Conservation (phyloP, 2,113 vertebrate genomes). For the Sciurus niger region DNA sequence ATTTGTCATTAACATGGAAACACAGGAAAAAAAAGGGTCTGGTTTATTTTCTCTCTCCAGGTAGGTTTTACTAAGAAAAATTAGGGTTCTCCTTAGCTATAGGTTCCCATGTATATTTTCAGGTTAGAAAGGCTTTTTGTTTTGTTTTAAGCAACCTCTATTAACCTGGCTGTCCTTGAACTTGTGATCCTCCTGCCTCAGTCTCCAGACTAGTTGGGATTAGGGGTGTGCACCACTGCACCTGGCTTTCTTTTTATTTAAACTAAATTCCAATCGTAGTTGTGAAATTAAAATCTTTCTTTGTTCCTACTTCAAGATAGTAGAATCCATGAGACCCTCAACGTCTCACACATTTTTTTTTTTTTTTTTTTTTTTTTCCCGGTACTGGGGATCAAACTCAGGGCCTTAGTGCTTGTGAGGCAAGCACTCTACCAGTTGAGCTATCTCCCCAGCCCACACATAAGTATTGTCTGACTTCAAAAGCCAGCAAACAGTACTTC, state of each 20-base stretch:
- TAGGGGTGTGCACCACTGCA: neutral
- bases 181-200: neutral
- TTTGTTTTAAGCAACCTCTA: neutral
- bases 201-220: no score
- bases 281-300: neutral
- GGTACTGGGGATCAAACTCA: no score
- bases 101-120: neutral
- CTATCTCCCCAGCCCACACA: neutral
- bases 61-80: neutral
- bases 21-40: neutral
- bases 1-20: neutral
- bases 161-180: neutral
- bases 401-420: no score
- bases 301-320: neutral
- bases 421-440: no score
- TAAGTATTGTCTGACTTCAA: neutral
- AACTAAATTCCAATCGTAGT: neutral
- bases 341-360: neutral
- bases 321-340: neutral
- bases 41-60: slow-evolving; percentile 8
- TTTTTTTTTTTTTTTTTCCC: no score
- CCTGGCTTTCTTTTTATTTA: neutral
- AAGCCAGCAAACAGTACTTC: neutral
- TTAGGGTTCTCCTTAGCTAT: neutral
- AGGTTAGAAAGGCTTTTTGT: neutral